Percentiles rank a stretch among this genome's conserved stretches.
Evolutionary conservation across 2,888 invertebrate species (phyloP).

Genomic region (Brenthis daphne): DNA sequence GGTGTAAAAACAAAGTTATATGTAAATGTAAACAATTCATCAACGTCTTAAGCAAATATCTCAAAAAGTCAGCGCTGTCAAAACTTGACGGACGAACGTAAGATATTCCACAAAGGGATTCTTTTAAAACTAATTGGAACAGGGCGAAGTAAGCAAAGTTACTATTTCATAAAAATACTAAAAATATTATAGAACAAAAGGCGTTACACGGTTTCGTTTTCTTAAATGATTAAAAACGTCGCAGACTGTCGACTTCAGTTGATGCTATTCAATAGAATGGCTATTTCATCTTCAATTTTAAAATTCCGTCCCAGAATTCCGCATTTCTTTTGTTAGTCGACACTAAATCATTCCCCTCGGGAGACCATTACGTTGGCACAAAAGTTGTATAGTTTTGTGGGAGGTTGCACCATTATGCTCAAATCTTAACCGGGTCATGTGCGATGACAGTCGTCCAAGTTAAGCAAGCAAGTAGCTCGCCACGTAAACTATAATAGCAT

Average conservation of each 20-base stretch:
- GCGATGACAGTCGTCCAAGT: constrained; percentile 17
- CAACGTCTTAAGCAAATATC: constrained; percentile 25
- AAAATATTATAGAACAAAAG: constrained; percentile 26
- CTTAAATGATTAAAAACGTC: constrained; percentile 35
- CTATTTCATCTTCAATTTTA: constrained; percentile 33
- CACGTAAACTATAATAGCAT: not conserved
- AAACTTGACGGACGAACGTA: constrained; percentile 16
- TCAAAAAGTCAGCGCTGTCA: constrained; percentile 13
- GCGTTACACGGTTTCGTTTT: constrained; percentile 30
- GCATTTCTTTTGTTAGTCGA: constrained; percentile 38
- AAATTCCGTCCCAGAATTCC: constrained; percentile 33
- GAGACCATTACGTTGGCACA: constrained; percentile 36
- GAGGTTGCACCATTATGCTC: constrained; percentile 30
- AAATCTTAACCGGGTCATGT: constrained; percentile 37
- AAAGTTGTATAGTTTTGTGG: constrained; percentile 33
- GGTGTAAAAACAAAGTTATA: constrained; percentile 4
- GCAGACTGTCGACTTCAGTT: constrained; percentile 28
- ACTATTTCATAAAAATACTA: constrained; percentile 25
- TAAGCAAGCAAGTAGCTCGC: not conserved
- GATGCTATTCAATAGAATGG: constrained; percentile 30
- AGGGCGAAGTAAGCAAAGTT: constrained; percentile 22
- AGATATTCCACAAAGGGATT: constrained; percentile 29
- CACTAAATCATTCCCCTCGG: constrained; percentile 37
- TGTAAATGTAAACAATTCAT: constrained; percentile 34
- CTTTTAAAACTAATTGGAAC: constrained; percentile 28